Evolutionary conservation across 2,797 vertebrate species (phyloP), one percentile per base, ranked within the genome.

Genomic region (Alcedo atthis): DNA sequence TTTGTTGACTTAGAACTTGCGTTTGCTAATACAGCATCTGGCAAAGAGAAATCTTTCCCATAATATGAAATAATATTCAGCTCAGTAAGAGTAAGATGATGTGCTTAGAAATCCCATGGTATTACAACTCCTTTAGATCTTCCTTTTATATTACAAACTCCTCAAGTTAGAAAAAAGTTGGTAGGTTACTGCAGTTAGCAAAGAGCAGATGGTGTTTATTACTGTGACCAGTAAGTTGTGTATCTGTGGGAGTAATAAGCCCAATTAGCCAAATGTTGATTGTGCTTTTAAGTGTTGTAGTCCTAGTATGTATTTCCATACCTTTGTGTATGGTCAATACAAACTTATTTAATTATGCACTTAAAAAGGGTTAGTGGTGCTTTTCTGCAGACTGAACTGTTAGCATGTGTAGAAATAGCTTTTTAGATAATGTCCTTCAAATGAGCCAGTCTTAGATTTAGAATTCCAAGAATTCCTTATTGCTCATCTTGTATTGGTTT

Each of bases 161-260:
- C 63, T 62, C 10, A 80, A 80, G 21, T 74, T 64, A 70, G 66
- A 43, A 61, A 35, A 59, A 63, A 76, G 71, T 90, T 90, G 22
- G 37, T 92, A 85, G 48, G 42, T 92, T 93, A 68, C 61, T 93
- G 57, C 86, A 68, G 75, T 89, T 93, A 85, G 86, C 61, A 89
- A 92, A 90, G 75, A 95, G 57, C 94, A 96, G 93, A 92, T 96
- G 94, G 90, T 96, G 75, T 89, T 95, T 94, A 77, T 94, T 94
- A 61, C 75, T 87, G 75, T 93, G 92, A 77, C 90, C 68, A 2
- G 33, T 74, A 90, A 92, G 81, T 86, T 67, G 42, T 80, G 35
- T 90, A 61, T 90, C 75, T 85, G 84, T 92, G 86, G 92, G 88
- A 90, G 78, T 94, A 93, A 89, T 84, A 80, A 89, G 33, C 61